Evolutionary conservation across 1,140 invertebrate genomes (phyloP).

Genomic region (Helicoverpa armigera): DNA sequence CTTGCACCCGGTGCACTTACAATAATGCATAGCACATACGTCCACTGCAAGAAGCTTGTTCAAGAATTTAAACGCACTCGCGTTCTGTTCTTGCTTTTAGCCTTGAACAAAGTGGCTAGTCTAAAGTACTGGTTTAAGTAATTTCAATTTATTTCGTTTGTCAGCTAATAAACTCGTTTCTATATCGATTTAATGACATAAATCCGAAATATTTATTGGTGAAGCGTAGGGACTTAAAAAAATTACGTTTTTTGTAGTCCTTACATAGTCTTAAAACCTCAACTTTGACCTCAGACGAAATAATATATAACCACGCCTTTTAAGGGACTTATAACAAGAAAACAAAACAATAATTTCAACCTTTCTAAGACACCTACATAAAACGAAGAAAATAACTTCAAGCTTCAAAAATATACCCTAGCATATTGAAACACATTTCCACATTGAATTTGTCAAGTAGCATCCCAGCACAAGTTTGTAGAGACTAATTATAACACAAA

Average conservation of each 20-base stretch:
- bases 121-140: background rate
- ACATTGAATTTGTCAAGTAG: slow-evolving; percentile 4
- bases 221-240: too few species aligned
- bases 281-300: too few species aligned
- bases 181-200: too few species aligned
- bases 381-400: background rate
- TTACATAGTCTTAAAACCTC: too few species aligned
- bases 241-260: too few species aligned
- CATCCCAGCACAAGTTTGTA: slow-evolving; percentile 34
- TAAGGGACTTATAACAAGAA: too few species aligned
- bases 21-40: background rate
- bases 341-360: too few species aligned
- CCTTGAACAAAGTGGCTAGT: too few species aligned
- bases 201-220: too few species aligned
- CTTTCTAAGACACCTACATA: background rate
- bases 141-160: background rate
- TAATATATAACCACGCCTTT: too few species aligned
- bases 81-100: background rate
- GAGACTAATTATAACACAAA: slow-evolving; percentile 56
- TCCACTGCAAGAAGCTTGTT: background rate
- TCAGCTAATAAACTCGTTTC: too few species aligned
- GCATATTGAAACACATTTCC: background rate
- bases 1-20: background rate
- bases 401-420: background rate
- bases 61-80: background rate